These are phyloP conservation scores for Pogonus chalceus DNA, from an alignment of 1,140 invertebrate species.

Conservation along the genomic window DNA sequence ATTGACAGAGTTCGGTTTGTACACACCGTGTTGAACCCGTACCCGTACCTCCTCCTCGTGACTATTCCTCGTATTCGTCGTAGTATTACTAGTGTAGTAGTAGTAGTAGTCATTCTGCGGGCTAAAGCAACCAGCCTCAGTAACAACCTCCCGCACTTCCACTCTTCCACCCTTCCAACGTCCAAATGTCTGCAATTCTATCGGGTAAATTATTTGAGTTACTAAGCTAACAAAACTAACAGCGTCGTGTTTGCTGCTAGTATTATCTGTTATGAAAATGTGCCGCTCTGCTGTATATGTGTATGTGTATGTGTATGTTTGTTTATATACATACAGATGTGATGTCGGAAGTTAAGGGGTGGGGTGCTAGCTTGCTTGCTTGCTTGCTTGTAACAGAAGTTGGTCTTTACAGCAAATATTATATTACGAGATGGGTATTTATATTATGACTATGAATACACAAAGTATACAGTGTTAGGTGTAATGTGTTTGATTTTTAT, in stretches of 20 bases:
- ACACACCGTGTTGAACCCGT: slow-evolving; percentile 25
- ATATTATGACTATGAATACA: too few relatives aligned
- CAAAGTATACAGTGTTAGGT: too few relatives aligned
- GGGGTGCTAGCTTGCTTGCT: too few relatives aligned
- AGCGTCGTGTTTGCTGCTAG: slow-evolving; percentile 28
- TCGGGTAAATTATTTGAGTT: slow-evolving; percentile 37
- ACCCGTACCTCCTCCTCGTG: slow-evolving; percentile 12
- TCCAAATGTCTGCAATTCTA: slow-evolving; percentile 28
- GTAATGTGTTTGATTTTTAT: too few relatives aligned
- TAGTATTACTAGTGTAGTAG: not conserved
- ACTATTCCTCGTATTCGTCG: not conserved
- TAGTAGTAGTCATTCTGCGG: not conserved
- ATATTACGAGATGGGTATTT: too few relatives aligned
- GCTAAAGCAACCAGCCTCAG: not conserved
- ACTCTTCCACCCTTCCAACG: not conserved
- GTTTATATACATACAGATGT: too few relatives aligned
- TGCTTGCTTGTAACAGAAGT: too few relatives aligned
- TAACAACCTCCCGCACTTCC: not conserved
- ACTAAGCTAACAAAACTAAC: slow-evolving; percentile 36
- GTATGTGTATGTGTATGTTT: too few relatives aligned
- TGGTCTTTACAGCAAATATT: too few relatives aligned
- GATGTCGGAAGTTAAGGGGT: too few relatives aligned
- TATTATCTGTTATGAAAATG: slow-evolving; percentile 34
- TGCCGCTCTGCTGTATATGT: slow-evolving; percentile 19
- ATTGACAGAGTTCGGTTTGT: slow-evolving; percentile 31